Percentiles rank a stretch among this genome's conserved stretches.
Conservation (phyloP, 2,113 vertebrate species). For the Terrapene triunguis region DNA sequence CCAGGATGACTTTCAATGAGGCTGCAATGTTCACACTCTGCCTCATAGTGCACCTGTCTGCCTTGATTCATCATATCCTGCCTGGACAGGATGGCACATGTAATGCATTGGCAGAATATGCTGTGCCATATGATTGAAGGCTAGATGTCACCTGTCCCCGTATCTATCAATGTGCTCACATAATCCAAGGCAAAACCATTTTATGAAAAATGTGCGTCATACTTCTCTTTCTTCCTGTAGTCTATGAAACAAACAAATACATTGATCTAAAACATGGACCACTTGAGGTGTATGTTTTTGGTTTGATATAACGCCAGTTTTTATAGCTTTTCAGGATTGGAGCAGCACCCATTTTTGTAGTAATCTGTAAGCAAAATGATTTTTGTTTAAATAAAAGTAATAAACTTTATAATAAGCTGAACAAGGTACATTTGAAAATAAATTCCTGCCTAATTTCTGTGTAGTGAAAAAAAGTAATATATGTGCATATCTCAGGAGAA, state of each 20-base stretch:
- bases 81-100: not conserved
- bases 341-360: not conserved
- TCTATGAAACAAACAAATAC: not conserved
- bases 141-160: not conserved
- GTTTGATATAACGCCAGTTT: not conserved
- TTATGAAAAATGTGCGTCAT: not conserved
- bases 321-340: not conserved
- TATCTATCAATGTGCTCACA: not conserved
- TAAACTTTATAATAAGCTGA: not conserved
- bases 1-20: not conserved
- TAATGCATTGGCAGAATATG: not conserved
- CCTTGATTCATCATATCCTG: not conserved
- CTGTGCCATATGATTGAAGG: not conserved
- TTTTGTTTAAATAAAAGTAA: not conserved
- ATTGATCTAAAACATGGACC: not conserved
- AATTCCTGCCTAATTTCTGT: not conserved
- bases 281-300: not conserved
- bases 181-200: not conserved
- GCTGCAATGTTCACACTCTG: not conserved
- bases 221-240: fast-evolving
- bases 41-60: not conserved
- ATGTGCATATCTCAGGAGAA: not conserved
- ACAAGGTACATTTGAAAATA: conserved; percentile 6
- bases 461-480: not conserved
- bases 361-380: not conserved